Percentiles rank a stretch among this genome's conserved stretches.
Evolutionary conservation across 1,140 invertebrate genomes (phyloP).

Genomic region (Artemia franciscana): DNA sequence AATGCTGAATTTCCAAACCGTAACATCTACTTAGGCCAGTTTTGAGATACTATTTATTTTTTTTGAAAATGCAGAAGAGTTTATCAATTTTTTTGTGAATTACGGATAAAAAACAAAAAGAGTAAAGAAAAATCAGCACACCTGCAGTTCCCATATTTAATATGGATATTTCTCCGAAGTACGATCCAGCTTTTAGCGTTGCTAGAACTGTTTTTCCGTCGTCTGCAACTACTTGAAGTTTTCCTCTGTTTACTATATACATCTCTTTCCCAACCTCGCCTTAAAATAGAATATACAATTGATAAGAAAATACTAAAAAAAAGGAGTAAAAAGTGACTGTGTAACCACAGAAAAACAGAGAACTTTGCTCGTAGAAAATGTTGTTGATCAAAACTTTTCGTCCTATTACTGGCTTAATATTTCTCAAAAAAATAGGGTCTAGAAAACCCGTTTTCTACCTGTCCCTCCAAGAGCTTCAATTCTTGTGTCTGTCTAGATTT

Average conservation of each 20-base stretch:
- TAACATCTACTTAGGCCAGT: no score
- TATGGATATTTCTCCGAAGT: conserved; percentile 99
- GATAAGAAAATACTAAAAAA: conserved; percentile 1
- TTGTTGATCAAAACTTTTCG: no score
- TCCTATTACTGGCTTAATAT: no score
- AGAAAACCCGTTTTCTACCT: no score
- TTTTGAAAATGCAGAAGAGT: no score
- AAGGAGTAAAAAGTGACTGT: not conserved
- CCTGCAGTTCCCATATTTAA: conserved; percentile 98
- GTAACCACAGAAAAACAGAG: not conserved
- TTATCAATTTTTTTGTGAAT: no score
- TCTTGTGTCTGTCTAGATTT: no score
- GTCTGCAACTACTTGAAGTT: conserved; percentile 86
- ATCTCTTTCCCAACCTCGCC: conserved; percentile 96
- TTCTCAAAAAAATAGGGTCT: no score
- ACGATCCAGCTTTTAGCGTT: conserved; percentile 85
- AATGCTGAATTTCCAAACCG: no score
- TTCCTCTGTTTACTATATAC: conserved; percentile 94
- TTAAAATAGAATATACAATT: conserved; percentile 24
- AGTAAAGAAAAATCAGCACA: conserved; percentile 34
- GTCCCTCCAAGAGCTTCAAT: no score
- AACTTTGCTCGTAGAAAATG: not conserved
- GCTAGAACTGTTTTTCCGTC: conserved; percentile 91
- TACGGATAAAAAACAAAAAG: no score
- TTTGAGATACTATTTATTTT: no score